Evolutionary conservation across 2,797 vertebrate species (phyloP).

Genomic region (Orestias chungarensis): DNA sequence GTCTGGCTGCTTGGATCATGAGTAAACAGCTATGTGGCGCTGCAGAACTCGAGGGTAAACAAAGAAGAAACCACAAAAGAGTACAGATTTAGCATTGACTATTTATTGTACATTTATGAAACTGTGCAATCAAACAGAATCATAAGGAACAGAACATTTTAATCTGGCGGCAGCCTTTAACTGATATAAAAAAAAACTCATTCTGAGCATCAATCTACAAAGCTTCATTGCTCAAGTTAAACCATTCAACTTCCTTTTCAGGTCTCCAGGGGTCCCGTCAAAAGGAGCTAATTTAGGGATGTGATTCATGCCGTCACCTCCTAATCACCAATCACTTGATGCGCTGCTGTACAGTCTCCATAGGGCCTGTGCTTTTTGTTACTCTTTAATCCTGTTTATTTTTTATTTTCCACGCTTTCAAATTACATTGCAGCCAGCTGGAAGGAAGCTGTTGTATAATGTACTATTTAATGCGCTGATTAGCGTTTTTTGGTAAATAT

Average conservation of each 20-base stretch:
- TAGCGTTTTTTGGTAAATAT: conserved; percentile 26
- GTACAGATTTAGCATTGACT: conserved; percentile 8
- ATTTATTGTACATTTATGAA: conserved; percentile 9
- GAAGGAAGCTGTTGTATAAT: conserved; percentile 51
- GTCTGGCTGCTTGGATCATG: conserved; percentile 7
- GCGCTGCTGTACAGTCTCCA: conserved; percentile 24
- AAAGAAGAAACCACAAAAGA: neutral
- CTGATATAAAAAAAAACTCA: conserved; percentile 5
- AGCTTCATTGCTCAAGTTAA: conserved; percentile 48
- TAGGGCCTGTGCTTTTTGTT: conserved; percentile 34
- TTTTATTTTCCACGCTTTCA: conserved; percentile 15
- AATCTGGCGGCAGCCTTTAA: conserved; percentile 11
- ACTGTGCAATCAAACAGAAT: conserved; percentile 13
- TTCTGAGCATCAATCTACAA: conserved; percentile 2
- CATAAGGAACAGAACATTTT: conserved; percentile 27
- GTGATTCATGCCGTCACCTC: conserved; percentile 63
- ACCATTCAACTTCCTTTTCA: conserved; percentile 19
- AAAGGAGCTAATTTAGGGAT: conserved; percentile 63
- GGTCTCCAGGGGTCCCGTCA: conserved; percentile 36
- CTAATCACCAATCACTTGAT: conserved; percentile 60
- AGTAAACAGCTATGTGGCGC: conserved; percentile 19
- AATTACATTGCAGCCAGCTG: conserved; percentile 44
- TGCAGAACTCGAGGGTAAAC: conserved; percentile 11
- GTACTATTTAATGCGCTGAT: conserved; percentile 50
- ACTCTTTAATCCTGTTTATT: conserved; percentile 46